These are phyloP conservation scores for Sebastes reedi DNA, from an alignment of 2,797 vertebrate genomes.

Conservation along the genomic window DNA sequence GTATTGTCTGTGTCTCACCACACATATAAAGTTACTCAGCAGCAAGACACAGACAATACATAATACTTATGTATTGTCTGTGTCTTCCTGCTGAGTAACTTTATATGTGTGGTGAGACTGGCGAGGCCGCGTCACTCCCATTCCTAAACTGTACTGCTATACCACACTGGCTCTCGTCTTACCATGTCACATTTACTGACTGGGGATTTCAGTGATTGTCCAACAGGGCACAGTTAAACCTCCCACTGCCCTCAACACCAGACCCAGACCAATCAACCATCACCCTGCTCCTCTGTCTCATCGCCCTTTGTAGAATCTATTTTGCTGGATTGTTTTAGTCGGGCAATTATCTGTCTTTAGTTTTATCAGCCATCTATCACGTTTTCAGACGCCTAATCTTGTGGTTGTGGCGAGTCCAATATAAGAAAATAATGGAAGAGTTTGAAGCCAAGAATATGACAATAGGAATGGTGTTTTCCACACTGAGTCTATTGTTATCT, in stretches of 20 bases:
- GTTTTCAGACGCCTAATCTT: neutral
- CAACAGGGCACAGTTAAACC: conserved; percentile 65
- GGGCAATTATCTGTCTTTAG: neutral
- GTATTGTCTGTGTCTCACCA: conserved; percentile 12
- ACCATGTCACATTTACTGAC: conserved; percentile 42
- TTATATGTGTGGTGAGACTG: conserved; percentile 28
- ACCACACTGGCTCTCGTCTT: conserved; percentile 37
- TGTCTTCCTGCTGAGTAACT: conserved; percentile 60
- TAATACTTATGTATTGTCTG: conserved; percentile 30
- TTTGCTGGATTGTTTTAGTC: neutral
- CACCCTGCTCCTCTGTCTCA: neutral
- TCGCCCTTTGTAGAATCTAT: neutral
- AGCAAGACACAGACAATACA: conserved; percentile 41
- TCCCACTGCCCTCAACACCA: conserved; percentile 13
- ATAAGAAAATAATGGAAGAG: neutral
- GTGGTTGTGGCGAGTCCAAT: neutral
- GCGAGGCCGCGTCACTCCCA: conserved; percentile 26
- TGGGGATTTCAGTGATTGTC: conserved; percentile 35
- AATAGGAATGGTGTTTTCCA: neutral
- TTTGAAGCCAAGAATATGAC: neutral
- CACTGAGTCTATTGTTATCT: neutral
- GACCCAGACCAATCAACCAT: neutral
- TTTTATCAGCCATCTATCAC: neutral
- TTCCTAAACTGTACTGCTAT: conserved; percentile 35
- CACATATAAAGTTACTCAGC: conserved; percentile 57